Evolutionary conservation across 2,888 invertebrate species (phyloP).

Genomic region (Phrixothrix hirtus): DNA sequence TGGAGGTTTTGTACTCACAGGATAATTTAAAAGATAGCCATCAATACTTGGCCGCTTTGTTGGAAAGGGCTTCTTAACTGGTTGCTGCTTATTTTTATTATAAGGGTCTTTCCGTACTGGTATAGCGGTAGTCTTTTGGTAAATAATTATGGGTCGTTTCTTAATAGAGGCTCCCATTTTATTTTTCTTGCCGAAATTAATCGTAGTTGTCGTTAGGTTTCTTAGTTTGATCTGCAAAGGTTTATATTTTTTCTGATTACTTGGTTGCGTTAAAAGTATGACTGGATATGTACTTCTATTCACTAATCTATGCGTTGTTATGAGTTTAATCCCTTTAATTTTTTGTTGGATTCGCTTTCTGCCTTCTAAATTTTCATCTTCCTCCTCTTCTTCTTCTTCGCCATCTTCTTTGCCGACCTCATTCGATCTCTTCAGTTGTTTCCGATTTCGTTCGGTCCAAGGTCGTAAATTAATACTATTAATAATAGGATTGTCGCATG

Average conservation of each 20-base stretch:
- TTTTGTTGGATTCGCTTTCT: slow-evolving; percentile 12
- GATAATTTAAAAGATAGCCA: slow-evolving; percentile 15
- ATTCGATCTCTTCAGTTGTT: neutral
- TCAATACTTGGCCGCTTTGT: slow-evolving; percentile 3
- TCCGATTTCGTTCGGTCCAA: slow-evolving; percentile 58
- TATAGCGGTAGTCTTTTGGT: neutral
- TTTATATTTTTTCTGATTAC: slow-evolving; percentile 14
- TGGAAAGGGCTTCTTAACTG: neutral
- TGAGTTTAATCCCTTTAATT: slow-evolving; percentile 11
- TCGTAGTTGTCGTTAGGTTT: slow-evolving; percentile 29
- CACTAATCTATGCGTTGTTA: slow-evolving; percentile 11
- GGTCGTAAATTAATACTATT: slow-evolving; percentile 65
- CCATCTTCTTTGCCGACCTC: neutral
- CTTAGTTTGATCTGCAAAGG: slow-evolving; percentile 34
- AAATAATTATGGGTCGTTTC: slow-evolving; percentile 8
- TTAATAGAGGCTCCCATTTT: slow-evolving; percentile 2
- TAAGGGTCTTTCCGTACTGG: neutral
- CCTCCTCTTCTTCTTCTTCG: neutral
- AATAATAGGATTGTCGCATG: slow-evolving; percentile 59
- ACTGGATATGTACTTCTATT: slow-evolving; percentile 11
- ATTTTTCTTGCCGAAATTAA: slow-evolving; percentile 13
- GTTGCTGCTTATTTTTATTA: neutral
- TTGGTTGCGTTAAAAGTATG: slow-evolving; percentile 14
- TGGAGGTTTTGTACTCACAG: slow-evolving; percentile 21
- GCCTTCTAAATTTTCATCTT: neutral